Evolutionary conservation across 2,113 vertebrate species (phyloP).

Genomic region (Geothlypis trichas): DNA sequence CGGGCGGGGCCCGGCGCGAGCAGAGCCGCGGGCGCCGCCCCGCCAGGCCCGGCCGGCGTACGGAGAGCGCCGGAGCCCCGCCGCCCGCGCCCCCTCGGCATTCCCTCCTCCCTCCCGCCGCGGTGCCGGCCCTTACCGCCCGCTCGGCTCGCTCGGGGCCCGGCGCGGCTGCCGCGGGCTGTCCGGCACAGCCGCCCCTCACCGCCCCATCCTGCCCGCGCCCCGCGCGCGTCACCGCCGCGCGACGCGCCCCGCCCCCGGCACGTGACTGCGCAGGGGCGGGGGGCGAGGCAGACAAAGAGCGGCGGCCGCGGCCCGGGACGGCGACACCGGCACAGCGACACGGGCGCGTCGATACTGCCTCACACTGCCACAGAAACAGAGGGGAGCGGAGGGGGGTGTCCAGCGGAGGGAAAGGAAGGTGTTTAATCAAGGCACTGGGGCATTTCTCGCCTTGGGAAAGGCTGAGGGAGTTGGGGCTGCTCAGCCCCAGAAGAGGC

Average conservation of each 20-base stretch:
- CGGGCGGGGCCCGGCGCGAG: too few species aligned
- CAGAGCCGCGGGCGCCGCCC: neutral
- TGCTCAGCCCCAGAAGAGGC: too few species aligned
- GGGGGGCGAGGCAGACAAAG: neutral
- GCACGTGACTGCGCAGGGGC: neutral
- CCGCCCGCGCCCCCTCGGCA: too few species aligned
- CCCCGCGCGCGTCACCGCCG: neutral
- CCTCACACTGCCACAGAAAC: rapidly evolving
- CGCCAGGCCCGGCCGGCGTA: too few species aligned
- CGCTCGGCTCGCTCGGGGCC: neutral
- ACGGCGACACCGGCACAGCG: rapidly evolving
- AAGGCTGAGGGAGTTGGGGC: neutral
- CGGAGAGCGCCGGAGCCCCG: too few species aligned
- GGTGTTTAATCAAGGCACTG: neutral
- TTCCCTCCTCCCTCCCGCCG: too few species aligned
- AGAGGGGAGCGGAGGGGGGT: rapidly evolving
- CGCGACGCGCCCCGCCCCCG: neutral
- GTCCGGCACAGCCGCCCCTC: neutral
- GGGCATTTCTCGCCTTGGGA: rapidly evolving
- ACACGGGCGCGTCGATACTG: too few species aligned
- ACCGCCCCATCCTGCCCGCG: neutral
- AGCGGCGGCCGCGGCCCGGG: neutral
- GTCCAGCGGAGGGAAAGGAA: too few species aligned
- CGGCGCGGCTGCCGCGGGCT: neutral
- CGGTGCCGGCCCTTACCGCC: too few species aligned